Evolutionary conservation across 2,113 vertebrate genomes (phyloP).

Genomic region (Ornithorhynchus anatinus): DNA sequence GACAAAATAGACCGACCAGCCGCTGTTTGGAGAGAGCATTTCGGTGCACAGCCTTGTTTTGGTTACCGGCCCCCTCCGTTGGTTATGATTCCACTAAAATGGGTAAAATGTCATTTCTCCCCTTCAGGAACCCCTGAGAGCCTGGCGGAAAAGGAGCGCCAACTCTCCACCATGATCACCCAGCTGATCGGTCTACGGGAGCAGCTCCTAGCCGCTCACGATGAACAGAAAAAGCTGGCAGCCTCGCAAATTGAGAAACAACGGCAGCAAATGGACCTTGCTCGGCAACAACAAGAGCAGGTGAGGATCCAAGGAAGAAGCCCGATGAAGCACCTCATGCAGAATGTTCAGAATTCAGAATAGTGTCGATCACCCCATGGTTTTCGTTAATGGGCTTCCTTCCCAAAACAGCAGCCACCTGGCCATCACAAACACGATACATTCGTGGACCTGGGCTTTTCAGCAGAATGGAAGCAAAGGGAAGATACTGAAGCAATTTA

Average conservation of each 20-base stretch:
- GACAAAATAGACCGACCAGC: constrained; percentile 18
- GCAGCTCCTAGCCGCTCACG: constrained; percentile 96
- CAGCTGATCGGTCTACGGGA: constrained; percentile 98
- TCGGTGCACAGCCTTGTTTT: not conserved
- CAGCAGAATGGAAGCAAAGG: too few relatives aligned
- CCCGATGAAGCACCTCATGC: constrained; percentile 24
- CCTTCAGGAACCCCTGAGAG: constrained; percentile 94
- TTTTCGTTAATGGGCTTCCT: not conserved
- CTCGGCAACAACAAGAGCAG: constrained; percentile 98
- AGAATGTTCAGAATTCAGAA: constrained; percentile 10
- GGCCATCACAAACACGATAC: not conserved
- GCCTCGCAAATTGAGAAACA: constrained; percentile 99
- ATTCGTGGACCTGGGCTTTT: not conserved
- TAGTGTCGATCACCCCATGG: not conserved
- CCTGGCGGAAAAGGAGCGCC: constrained; percentile 96
- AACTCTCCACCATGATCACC: constrained; percentile 98
- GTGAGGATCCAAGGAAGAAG: constrained; percentile 72
- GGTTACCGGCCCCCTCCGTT: not conserved
- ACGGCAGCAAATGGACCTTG: constrained; percentile 98
- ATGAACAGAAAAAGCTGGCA: constrained; percentile 98
- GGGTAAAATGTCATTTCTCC: constrained; percentile 59
- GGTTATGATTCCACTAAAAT: constrained; percentile 23
- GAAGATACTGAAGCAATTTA: too few relatives aligned
- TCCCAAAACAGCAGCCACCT: not conserved
- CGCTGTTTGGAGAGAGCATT: not conserved